Evolutionary conservation across 2,113 vertebrate species (phyloP), one percentile per base, ranked within the genome.

Genomic region (Excalfactoria chinensis): DNA sequence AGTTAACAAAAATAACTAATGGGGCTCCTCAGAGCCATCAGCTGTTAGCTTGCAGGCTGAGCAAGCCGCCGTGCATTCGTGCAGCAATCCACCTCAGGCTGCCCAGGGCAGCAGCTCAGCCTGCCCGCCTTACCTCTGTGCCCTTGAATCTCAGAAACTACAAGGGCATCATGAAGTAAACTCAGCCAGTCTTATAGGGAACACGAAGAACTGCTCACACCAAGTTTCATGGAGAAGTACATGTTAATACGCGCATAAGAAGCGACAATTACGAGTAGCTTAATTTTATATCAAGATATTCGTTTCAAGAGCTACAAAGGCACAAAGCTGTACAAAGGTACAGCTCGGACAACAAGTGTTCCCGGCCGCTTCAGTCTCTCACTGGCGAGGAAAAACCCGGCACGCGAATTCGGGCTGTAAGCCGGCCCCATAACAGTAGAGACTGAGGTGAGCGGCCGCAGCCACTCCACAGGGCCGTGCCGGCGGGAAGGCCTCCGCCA

Each of bases 141-240:
- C 25, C 44, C 44, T 40, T 0, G 2, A 37, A 2, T 40, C 30
- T 40, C 34, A 69, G 44, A 28, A 30, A 0, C 3, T 1, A 48
- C 13, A 59, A 43, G 4, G 28, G 12, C 26, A 30, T 53, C 15
- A 53, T 15, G 7, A 15, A 53, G 26, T 9, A 28, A 53, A 53
- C 51, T 53, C 51, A 28, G 26, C 51, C 5, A 26, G 14, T 16
- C 51, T 2, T 3, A 55, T 2, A 2, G 25, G 35, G 5, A 40
- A 58, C 0, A 1, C 0, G 0, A 6, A 44, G 71, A 17, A 5
- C 51, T 46, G 8, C 8, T 25, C 1, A 10, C 1, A 1, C 0
- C 4, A 4, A 4, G 28, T 35, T 70, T 40, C 23, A 8, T 6
- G 34, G 60, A 4, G 6, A 49, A 23, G 4, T 8, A 55, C 18